Percentiles rank a stretch among this genome's conserved stretches.
Evolutionary conservation across 2,113 vertebrate species (phyloP).

Genomic region (Eurystomus gularis): DNA sequence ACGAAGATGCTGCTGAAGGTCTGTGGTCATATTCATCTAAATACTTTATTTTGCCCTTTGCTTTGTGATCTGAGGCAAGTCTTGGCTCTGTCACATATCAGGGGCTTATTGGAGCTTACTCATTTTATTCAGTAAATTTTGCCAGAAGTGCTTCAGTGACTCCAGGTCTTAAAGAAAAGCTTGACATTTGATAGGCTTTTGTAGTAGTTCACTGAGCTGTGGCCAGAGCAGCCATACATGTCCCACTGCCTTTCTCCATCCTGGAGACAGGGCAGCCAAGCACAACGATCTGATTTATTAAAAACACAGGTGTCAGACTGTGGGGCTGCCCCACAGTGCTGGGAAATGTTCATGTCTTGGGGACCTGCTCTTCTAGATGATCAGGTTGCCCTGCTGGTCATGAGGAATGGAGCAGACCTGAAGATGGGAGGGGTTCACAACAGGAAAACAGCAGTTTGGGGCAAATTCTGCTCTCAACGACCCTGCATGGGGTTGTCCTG

Average conservation of each 20-base stretch:
- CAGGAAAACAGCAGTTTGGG: neutral
- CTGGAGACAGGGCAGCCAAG: neutral
- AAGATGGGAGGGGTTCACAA: neutral
- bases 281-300: neutral
- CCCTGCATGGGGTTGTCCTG: neutral
- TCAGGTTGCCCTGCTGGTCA: neutral
- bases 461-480: neutral
- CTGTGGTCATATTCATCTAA: neutral
- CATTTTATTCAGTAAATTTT: neutral
- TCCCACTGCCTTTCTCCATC: neutral
- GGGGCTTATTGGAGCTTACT: neutral
- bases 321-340: neutral
- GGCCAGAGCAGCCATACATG: rapidly evolving
- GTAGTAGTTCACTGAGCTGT: slow-evolving; percentile 5
- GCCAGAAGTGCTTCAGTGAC: neutral
- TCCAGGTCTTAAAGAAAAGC: neutral
- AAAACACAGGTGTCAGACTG: neutral
- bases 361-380: neutral
- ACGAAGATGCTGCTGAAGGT: neutral
- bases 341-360: neutral
- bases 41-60: neutral
- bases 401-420: neutral
- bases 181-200: neutral
- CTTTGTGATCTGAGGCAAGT: neutral
- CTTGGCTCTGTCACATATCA: neutral